These are phyloP conservation scores for Andrena cerasifolii DNA, from an alignment of 1,140 invertebrate genomes.

Conservation along the genomic window DNA sequence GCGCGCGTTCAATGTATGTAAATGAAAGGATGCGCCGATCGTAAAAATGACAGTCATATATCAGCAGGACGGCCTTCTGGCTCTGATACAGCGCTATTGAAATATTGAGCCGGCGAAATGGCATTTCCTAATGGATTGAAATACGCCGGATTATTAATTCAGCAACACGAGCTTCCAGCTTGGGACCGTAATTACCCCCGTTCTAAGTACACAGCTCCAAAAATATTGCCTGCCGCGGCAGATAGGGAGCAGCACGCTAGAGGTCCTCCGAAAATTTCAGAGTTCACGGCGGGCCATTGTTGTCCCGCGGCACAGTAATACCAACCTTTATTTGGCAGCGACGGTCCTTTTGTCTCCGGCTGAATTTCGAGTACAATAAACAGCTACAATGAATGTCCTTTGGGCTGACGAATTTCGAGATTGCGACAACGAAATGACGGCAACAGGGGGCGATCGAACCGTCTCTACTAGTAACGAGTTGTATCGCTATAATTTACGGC, in stretches of 20 bases:
- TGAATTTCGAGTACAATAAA: slow-evolving; percentile 26
- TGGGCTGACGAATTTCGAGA: neutral
- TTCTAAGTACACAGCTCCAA: neutral
- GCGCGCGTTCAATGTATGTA: slow-evolving; percentile 20
- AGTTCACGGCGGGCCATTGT: slow-evolving; percentile 7
- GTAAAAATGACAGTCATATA: slow-evolving; percentile 29
- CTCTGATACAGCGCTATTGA: neutral
- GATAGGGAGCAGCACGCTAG: neutral
- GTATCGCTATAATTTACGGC: neutral
- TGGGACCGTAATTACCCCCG: neutral
- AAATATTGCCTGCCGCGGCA: neutral
- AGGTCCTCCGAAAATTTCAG: slow-evolving; percentile 20
- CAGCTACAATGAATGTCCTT: slow-evolving; percentile 16
- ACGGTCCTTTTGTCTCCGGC: slow-evolving; percentile 9
- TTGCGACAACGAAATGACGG: neutral
- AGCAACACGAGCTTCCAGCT: no score
- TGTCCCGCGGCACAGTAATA: neutral
- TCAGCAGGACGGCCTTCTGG: neutral
- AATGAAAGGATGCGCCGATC: slow-evolving; percentile 17
- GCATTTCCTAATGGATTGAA: neutral
- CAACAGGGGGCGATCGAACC: neutral
- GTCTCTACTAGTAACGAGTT: neutral
- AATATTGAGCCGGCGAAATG: neutral
- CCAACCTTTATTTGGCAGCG: slow-evolving; percentile 19
- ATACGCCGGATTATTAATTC: slow-evolving; percentile 7